Conservation (phyloP, 2,888 invertebrate species). For the Meteorus cinctellus region DNA sequence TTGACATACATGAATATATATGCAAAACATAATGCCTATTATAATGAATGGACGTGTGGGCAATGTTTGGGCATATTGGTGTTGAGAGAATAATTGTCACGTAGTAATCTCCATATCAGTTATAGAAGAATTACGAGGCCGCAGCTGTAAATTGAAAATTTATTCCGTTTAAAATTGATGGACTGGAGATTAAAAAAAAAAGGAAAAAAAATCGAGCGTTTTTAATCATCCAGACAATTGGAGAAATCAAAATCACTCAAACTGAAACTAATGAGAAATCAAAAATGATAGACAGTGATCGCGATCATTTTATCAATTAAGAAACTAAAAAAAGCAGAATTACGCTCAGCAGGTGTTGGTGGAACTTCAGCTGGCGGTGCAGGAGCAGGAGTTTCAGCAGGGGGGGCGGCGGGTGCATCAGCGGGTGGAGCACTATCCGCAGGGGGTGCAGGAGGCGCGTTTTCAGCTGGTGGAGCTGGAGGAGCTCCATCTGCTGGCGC, state of each 20-base stretch:
- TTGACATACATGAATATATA: slow-evolving; percentile 16
- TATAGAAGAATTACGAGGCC: slow-evolving; percentile 63
- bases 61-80: background rate
- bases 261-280: background rate
- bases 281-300: slow-evolving; percentile 8
- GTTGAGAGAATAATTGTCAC: slow-evolving; percentile 6
- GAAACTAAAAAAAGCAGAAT: slow-evolving; percentile 42
- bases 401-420: slow-evolving; percentile 50
- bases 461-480: slow-evolving; percentile 65
- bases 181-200: background rate
- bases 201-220: no score
- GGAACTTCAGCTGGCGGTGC: slow-evolving; percentile 52
- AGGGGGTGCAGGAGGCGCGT: slow-evolving; percentile 57
- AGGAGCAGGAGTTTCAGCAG: slow-evolving; percentile 65
- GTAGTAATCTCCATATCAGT: slow-evolving; percentile 17
- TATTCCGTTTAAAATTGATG: slow-evolving; percentile 3
- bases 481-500: slow-evolving; percentile 60
- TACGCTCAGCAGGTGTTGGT: slow-evolving; percentile 57
- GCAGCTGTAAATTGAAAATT: slow-evolving; percentile 60
- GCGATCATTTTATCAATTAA: slow-evolving; percentile 14
- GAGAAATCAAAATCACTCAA: slow-evolving; percentile 27
- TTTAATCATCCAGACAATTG: no score
- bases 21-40: slow-evolving; percentile 33
- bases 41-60: slow-evolving; percentile 19
- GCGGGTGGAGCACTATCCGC: slow-evolving; percentile 55